Conservation (phyloP, 2,797 vertebrate species). For the Arnoldichthys spilopterus region DNA sequence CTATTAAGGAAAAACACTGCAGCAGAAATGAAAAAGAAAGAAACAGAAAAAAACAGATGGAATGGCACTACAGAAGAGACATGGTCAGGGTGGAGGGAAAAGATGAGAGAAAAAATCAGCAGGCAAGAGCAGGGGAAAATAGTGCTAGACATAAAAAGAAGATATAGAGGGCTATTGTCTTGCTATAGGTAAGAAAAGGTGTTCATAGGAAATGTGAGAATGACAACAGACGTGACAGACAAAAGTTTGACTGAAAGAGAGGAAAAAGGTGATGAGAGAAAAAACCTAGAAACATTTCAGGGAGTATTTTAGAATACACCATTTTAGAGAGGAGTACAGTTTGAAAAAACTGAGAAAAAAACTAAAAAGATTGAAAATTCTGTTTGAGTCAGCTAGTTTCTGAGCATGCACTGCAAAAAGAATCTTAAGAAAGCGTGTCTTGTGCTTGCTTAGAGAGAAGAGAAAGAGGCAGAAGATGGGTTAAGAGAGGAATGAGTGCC, state of each 20-base stretch:
- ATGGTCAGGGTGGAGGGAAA: not conserved
- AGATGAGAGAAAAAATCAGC: constrained; percentile 21
- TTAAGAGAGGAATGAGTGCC: constrained; percentile 10
- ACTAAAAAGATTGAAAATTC: not conserved
- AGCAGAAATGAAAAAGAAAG: constrained; percentile 5
- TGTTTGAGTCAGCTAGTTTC: not conserved
- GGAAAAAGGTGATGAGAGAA: not conserved
- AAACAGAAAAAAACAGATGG: not conserved
- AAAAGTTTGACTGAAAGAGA: not conserved
- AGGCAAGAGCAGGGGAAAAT: not conserved
- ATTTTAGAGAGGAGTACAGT: not conserved
- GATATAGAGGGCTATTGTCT: not conserved
- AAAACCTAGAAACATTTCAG: not conserved
- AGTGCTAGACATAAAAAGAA: not conserved
- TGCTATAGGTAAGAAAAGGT: not conserved
- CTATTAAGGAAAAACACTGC: constrained; percentile 10
- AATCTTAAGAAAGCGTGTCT: not conserved
- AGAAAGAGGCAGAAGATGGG: not conserved
- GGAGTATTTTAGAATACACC: not conserved
- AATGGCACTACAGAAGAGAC: not conserved
- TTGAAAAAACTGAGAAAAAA: not conserved
- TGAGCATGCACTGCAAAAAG: not conserved
- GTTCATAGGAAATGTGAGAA: not conserved
- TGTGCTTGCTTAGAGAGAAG: not conserved
- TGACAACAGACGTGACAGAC: not conserved